Base-by-base conservation (phyloP, 2,797 vertebrate genomes). In the Brachymystax lenok region DNA sequence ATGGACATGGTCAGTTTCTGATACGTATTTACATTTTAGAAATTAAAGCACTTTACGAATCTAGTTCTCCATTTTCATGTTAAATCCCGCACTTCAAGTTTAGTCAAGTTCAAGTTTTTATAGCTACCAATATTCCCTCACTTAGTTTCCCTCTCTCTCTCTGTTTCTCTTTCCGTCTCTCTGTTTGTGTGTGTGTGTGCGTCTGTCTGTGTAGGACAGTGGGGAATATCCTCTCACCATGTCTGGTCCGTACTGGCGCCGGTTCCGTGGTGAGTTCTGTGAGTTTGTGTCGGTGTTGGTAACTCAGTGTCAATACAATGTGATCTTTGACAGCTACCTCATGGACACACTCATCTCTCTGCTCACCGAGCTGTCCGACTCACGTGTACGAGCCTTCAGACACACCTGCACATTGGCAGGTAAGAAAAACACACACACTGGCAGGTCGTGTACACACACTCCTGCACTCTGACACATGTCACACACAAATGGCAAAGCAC, bases 391-490 rank as follows among this genome's bases (percentile, higher is more conserved):
- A 64, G 96, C 97, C 0, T 97, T 98, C 88, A 94, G 97, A 79
- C 97, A 97, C 91, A 98, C 97, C 27, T 97, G 97, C 86, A 96
- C 96, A 2, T 94, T 98, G 27, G 96, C 96, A 90, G 97, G 97
- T 97, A 90, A 86, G 80, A 71, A 12, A 19, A 79, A 75, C 28
- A 35, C 30, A 67, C n/a, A 59, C 7, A 63, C 40, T 46, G 40
- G 40, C 40, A 46, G 40, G 40, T 46, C 12, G 40, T 8, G 40
- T 12, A 56, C 54, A 30, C 5, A 27, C 17, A 69, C 4, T 3
- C 16, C 50, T 5, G 52, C 21, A 19, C 2, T 5, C 14, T 63
- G 59, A 21, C 59, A 21, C 21, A 24, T 63, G n/a, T 63, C 59
- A 63, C 16, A 17, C 52, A n/a, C 5, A 4, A 17, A 56, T 46